Conservation (phyloP, 2,888 invertebrate genomes). For the Holacanthella duospinosa region DNA sequence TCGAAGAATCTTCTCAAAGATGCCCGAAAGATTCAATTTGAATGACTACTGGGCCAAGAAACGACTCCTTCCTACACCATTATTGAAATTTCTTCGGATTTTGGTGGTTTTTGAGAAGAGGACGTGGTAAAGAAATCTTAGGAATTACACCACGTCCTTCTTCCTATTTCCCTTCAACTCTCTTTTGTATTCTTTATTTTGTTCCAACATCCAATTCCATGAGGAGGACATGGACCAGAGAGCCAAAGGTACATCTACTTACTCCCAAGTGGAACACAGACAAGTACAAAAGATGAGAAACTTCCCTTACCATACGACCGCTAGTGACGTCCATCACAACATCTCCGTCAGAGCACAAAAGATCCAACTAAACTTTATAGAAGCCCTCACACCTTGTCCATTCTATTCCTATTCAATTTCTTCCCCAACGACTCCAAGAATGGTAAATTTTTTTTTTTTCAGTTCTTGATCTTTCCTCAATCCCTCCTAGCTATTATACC, state of each 20-base stretch:
- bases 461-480: not conserved
- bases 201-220: not conserved
- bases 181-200: not conserved
- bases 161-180: not conserved
- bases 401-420: not conserved
- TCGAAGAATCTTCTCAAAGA: not conserved
- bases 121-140: not conserved
- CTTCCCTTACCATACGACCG: not conserved
- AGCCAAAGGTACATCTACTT: not conserved
- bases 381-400: conserved; percentile 4
- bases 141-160: not conserved
- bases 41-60: not conserved
- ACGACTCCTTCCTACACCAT: not conserved
- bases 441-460: not conserved
- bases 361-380: not conserved
- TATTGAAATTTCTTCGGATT: not conserved
- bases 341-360: not conserved
- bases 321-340: not conserved
- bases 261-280: not conserved
- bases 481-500: too few species aligned
- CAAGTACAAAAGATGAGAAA: not conserved
- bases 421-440: not conserved
- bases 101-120: not conserved
- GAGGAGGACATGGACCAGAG: not conserved
- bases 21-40: not conserved